Conservation (phyloP, 2,888 invertebrate species). For the Rosalia funebris region DNA sequence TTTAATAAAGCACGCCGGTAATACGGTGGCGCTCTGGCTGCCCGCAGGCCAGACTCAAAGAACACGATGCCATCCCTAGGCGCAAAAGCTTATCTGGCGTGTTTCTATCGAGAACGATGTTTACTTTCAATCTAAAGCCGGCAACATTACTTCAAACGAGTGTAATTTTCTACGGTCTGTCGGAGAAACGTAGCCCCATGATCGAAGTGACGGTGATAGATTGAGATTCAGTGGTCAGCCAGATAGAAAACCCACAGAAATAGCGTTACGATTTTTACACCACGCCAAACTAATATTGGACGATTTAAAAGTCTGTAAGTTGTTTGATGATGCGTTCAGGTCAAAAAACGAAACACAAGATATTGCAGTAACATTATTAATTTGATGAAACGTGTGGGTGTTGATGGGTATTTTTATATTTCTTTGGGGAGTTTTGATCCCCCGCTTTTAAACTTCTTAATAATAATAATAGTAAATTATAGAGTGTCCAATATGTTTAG, state of each 20-base stretch:
- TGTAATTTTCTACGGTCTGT: constrained; percentile 42
- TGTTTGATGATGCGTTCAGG: not conserved
- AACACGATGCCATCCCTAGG: not conserved
- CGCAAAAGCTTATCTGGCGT: constrained; percentile 26
- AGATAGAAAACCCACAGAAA: constrained; percentile 34
- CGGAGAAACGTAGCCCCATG: constrained; percentile 26
- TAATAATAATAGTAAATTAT: no score
- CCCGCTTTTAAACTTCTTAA: no score
- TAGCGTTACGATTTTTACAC: constrained; percentile 19
- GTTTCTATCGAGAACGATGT: constrained; percentile 37
- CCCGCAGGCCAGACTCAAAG: not conserved
- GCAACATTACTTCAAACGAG: constrained; percentile 40
- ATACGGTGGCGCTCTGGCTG: no score
- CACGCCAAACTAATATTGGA: constrained; percentile 14
- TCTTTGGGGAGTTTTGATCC: no score
- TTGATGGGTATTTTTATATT: no score
- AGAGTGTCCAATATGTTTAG: no score
- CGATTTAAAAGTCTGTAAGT: constrained; percentile 1
- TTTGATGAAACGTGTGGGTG: no score
- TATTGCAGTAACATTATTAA: not conserved
- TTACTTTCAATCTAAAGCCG: constrained; percentile 42
- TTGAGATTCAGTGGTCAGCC: constrained; percentile 40
- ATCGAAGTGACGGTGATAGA: constrained; percentile 42
- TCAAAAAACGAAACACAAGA: not conserved
- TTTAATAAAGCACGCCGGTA: no score